Conservation (phyloP, 1,140 invertebrate species). For the Amyelois transitella region DNA sequence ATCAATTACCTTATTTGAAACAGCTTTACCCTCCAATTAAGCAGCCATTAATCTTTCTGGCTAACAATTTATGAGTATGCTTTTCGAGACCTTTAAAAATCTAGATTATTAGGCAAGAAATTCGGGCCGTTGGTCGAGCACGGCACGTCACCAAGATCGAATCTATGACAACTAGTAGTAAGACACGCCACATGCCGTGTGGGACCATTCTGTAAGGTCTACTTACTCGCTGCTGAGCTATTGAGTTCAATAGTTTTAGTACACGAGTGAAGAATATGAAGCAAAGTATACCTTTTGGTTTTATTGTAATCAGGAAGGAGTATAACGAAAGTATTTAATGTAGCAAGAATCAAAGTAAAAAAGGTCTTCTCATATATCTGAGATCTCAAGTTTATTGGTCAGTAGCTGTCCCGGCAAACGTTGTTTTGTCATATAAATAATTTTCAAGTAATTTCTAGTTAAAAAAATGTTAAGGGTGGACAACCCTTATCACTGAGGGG, state of each 20-base stretch:
- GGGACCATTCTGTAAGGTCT: background rate
- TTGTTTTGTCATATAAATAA: no score
- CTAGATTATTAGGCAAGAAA: background rate
- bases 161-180: background rate
- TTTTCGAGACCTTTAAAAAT: background rate
- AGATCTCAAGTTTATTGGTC: no score
- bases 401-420: no score
- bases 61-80: background rate
- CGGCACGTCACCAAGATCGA: background rate
- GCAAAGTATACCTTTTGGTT: no score
- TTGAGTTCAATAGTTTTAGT: background rate
- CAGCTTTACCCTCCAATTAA: background rate
- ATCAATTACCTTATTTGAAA: background rate
- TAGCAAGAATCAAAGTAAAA: no score
- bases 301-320: no score
- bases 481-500: no score
- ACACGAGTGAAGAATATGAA: background rate
- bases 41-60: background rate
- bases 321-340: no score
- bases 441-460: no score
- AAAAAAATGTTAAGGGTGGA: no score
- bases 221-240: background rate
- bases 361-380: no score
- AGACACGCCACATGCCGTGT: background rate
- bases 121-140: background rate